A percentile compares a stretch with the other conserved stretches of the same genome.
Evolutionary conservation across 2,113 vertebrate genomes (phyloP).

Genomic region (Leptodactylus fuscus): DNA sequence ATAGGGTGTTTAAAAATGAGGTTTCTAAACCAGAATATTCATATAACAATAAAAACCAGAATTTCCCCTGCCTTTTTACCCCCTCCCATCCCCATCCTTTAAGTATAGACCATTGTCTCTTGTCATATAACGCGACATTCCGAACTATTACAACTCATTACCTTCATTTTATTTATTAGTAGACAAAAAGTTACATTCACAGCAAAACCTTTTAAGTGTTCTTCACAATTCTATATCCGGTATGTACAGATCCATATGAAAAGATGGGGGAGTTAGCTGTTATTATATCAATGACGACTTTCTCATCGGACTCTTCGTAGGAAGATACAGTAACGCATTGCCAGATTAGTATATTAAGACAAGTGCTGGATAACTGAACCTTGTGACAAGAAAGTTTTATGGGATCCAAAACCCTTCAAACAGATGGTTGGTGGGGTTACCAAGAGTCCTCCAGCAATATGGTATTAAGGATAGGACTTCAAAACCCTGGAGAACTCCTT

Average conservation of each 20-base stretch:
- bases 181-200: conserved; percentile 25
- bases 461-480: no score
- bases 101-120: no score
- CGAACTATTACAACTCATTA: background rate
- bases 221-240: background rate
- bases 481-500: no score
- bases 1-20: no score
- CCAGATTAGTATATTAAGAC: conserved; percentile 20
- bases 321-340: background rate
- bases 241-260: conserved; percentile 40
- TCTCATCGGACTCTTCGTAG: background rate
- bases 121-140: background rate
- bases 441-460: no score
- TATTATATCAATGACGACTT: background rate
- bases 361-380: background rate
- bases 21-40: no score
- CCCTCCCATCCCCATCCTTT: no score
- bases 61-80: no score
- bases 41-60: no score
- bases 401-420: background rate
- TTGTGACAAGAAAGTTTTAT: background rate
- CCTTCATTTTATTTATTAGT: conserved; percentile 38
- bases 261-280: background rate
- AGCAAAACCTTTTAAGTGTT: conserved; percentile 5
- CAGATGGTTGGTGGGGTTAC: no score